Base-by-base conservation (phyloP, 2,888 invertebrate species). In the Phalera bucephala region DNA sequence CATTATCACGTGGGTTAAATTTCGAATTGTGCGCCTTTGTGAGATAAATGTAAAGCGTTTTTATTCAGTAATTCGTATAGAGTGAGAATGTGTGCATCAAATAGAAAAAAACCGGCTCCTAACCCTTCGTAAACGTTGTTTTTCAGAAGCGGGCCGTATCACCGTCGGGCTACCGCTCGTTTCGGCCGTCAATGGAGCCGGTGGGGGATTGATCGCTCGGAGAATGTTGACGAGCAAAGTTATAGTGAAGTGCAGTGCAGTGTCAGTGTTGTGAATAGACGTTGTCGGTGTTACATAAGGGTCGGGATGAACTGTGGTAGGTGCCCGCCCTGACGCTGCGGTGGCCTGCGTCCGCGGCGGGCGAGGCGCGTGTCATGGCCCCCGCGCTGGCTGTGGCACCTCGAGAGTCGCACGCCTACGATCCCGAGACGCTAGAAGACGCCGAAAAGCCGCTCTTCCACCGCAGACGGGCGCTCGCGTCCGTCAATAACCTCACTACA, bases 351-450 rank as follows among this genome's bases (percentile, higher is more conserved):
- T 76, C 74, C 71, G 62, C 50, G 58, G 59, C 61, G 63, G 60
- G 60, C 62, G 87, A 62, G 87, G 92, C 91, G 91, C 91, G 93
- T 94, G 92, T 95, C 93, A 97, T 97, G 97, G 97, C 97, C 93
- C 97, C 97, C 91, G 97, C 97, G 92, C 93, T 96, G 89, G 95
- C 96, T 80, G 95, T 96, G 92, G 83, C 91, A 72, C 87, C 82
- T 58, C 86, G 76, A 72, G 72, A 76, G 60, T 59, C 66, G 53
- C 68, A 62, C 59, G 56, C 67, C 60, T 77, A 64, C 64, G 76
- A 78, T 70, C 65, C 64, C 52, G 68, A 69, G 62, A 56, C 70
- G 56, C 54, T 68, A 46, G 66, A 67, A 52, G 73, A 72, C 38
- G 56, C 61, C 36, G 76, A 78, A 39, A 76, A 68, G 50, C 53